A percentile compares a stretch with the other conserved stretches of the same genome.
Evolutionary conservation across 92 coral and sea anemone genomes (phyloP).

Genomic region (Anthopleura xanthogrammica): DNA sequence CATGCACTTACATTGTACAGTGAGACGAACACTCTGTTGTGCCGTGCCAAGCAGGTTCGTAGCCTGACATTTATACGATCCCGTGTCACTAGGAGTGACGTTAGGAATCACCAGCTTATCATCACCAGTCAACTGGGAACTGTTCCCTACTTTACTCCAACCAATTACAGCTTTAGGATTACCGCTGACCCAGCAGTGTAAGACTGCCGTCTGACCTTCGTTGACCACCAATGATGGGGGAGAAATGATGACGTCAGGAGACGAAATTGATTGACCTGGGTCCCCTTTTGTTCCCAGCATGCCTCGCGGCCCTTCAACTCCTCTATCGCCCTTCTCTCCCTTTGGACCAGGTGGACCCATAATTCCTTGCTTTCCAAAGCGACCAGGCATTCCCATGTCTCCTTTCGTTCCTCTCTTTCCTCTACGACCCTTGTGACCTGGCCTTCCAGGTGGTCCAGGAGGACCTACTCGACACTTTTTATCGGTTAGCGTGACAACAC

Average conservation of each 20-base stretch:
- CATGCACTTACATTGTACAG: conserved; percentile 37
- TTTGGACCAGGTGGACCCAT: conserved; percentile 22
- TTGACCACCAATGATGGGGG: conserved; percentile 20
- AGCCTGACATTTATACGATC: conserved; percentile 46
- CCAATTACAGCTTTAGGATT: conserved; percentile 16
- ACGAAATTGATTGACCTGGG: conserved; percentile 22
- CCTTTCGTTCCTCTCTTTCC: conserved; percentile 27
- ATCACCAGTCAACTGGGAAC: not conserved
- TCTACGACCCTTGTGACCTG: conserved; percentile 32
- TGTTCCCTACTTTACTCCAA: conserved; percentile 21
- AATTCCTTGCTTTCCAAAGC: conserved; percentile 15
- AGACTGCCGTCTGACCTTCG: conserved; percentile 29
- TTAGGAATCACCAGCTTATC: conserved; percentile 29
- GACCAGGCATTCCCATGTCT: conserved; percentile 21
- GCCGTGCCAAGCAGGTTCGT: conserved; percentile 47
- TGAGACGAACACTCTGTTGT: conserved; percentile 5
- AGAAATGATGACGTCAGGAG: conserved; percentile 11
- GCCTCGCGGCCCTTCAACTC: conserved; percentile 23
- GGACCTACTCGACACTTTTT: conserved; percentile 26
- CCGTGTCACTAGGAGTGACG: conserved; percentile 35
- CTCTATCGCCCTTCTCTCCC: conserved; percentile 22
- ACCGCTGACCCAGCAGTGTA: conserved; percentile 34
- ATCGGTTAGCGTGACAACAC: not conserved
- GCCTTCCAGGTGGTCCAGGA: conserved; percentile 40
- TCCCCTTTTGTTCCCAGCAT: conserved; percentile 28